These are phyloP conservation scores for Colius striatus DNA, from an alignment of 2,113 vertebrate species.

Conservation along the genomic window DNA sequence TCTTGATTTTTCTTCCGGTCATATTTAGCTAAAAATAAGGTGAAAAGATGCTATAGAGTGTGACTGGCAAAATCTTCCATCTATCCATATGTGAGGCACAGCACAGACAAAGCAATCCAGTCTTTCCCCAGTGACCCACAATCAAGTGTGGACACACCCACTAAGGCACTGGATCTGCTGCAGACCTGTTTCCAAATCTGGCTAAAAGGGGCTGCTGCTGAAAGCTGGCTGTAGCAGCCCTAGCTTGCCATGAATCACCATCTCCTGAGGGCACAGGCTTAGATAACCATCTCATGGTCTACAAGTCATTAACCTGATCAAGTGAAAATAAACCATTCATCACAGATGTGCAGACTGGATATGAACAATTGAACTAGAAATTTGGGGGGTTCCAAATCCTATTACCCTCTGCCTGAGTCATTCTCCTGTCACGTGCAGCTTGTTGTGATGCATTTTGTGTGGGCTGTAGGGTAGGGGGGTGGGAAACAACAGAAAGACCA, in stretches of 20 bases:
- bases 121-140: neutral
- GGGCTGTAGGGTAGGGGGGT: neutral
- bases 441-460: neutral
- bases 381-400: neutral
- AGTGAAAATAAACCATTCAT: constrained; percentile 19
- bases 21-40: neutral
- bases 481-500: neutral
- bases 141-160: neutral
- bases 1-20: neutral
- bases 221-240: neutral
- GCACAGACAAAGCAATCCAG: neutral
- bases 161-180: neutral
- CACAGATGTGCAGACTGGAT: neutral
- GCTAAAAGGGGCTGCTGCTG: neutral
- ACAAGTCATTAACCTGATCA: neutral
- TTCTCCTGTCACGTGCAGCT: neutral
- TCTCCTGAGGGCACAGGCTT: neutral
- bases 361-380: constrained; percentile 48
- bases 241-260: neutral
- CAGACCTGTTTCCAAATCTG: neutral
- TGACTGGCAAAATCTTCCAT: neutral
- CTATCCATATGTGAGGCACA: neutral
- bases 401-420: neutral
- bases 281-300: neutral
- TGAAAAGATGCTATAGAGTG: neutral